Conservation (phyloP, 2,797 vertebrate species). For the Sandelia bainsii region DNA sequence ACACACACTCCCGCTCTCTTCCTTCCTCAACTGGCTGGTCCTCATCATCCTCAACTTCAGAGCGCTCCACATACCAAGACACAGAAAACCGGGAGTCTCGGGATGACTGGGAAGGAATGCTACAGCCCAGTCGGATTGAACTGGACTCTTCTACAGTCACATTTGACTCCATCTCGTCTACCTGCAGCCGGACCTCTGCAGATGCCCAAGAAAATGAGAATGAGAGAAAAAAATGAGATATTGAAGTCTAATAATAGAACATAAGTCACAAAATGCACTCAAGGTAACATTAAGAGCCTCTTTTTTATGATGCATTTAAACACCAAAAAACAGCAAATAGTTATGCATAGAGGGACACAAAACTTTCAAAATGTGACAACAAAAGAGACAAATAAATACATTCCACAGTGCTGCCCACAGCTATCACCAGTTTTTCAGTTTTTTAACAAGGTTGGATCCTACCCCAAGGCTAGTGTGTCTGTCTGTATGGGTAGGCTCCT, state of each 20-base stretch:
- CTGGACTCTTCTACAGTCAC: conserved; percentile 89
- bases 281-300: background rate
- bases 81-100: conserved; percentile 94
- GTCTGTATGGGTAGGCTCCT: conserved; percentile 53
- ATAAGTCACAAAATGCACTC: background rate
- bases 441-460: conserved; percentile 51
- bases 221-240: background rate
- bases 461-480: conserved; percentile 57
- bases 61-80: conserved; percentile 90
- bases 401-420: conserved; percentile 42
- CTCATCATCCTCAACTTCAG: conserved; percentile 62
- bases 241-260: background rate
- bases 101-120: conserved; percentile 91
- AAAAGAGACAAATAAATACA: conserved; percentile 41
- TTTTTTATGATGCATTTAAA: background rate
- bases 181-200: conserved; percentile 90
- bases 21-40: conserved; percentile 69
- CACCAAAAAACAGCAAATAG: background rate
- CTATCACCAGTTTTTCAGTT: conserved; percentile 48
- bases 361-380: conserved; percentile 49
- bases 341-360: conserved; percentile 19
- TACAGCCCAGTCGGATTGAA: conserved; percentile 92
- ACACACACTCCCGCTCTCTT: conserved; percentile 78
- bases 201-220: background rate
- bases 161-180: conserved; percentile 90